Conservation (phyloP, 2,797 vertebrate species). For the Melanotaenia boesemani region DNA sequence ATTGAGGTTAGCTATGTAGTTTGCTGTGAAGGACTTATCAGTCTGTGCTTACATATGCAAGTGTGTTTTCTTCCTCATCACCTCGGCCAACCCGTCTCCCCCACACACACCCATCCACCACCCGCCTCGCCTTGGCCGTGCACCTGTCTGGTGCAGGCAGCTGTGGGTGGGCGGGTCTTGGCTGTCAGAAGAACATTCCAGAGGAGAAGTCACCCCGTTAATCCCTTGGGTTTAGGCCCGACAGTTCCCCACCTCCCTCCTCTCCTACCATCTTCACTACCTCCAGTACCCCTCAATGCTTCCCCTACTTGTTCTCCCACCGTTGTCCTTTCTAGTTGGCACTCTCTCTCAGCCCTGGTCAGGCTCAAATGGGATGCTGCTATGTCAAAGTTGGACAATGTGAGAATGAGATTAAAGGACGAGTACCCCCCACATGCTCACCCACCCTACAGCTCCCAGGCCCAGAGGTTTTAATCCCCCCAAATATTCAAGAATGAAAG, state of each 20-base stretch:
- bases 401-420: conserved; percentile 78
- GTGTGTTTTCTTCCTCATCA: conserved; percentile 50
- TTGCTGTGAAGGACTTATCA: conserved; percentile 46
- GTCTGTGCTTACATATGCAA: conserved; percentile 26
- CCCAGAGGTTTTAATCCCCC: conserved; percentile 73
- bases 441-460: conserved; percentile 50
- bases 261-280: conserved; percentile 31
- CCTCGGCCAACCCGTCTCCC: conserved; percentile 32
- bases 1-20: not conserved
- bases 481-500: conserved; percentile 80
- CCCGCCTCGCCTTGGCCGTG: conserved; percentile 61
- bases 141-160: conserved; percentile 82
- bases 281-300: conserved; percentile 41
- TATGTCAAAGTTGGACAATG: conserved; percentile 71
- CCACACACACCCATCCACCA: conserved; percentile 42
- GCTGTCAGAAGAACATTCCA: conserved; percentile 83
- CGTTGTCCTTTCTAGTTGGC: conserved; percentile 38
- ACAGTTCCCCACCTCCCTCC: conserved; percentile 51
- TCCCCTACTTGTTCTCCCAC: conserved; percentile 36
- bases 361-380: conserved; percentile 68
- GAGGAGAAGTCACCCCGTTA: conserved; percentile 84
- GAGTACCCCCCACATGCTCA: conserved; percentile 40
- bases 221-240: conserved; percentile 80
- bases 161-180: conserved; percentile 82
- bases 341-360: conserved; percentile 53